phyloP scores from a whole-genome alignment of 2,888 invertebrate genomes.

The Tipula helvola region DNA sequence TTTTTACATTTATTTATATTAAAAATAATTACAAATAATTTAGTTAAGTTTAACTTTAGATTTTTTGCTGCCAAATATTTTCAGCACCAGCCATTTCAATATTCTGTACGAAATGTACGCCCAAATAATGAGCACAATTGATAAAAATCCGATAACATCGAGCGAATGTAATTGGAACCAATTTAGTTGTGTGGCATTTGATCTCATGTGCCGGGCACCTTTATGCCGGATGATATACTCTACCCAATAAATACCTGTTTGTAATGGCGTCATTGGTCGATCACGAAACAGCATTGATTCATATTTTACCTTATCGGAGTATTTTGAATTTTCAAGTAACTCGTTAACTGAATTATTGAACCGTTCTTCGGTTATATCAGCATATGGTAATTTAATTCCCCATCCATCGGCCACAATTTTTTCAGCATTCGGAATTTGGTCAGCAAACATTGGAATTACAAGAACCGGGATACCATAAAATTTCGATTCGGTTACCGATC shows the following conservation, averaged over 20 bases:
- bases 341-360: slow-evolving; percentile 20
- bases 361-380: slow-evolving; percentile 25
- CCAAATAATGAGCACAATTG: not conserved
- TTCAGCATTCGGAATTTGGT: slow-evolving; percentile 39
- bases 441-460: slow-evolving; percentile 40
- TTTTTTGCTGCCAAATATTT: not conserved
- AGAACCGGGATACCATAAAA: slow-evolving; percentile 38
- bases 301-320: slow-evolving; percentile 25
- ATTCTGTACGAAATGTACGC: not conserved
- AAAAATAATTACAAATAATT: too few relatives aligned
- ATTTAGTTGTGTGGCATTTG: not conserved
- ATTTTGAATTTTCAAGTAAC: slow-evolving; percentile 17
- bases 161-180: not conserved
- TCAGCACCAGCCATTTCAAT: not conserved
- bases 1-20: too few relatives aligned
- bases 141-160: not conserved
- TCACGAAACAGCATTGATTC: slow-evolving; percentile 34
- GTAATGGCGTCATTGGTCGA: slow-evolving; percentile 35
- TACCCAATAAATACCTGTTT: slow-evolving; percentile 29
- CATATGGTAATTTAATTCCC: slow-evolving; percentile 29
- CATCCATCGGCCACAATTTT: slow-evolving; percentile 33
- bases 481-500: slow-evolving; percentile 38
- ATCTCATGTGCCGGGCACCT: not conserved
- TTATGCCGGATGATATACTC: slow-evolving; percentile 17
- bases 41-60: not conserved